phyloP scores from a whole-genome alignment of 1,140 invertebrate species.

The Drosophila melanica region DNA sequence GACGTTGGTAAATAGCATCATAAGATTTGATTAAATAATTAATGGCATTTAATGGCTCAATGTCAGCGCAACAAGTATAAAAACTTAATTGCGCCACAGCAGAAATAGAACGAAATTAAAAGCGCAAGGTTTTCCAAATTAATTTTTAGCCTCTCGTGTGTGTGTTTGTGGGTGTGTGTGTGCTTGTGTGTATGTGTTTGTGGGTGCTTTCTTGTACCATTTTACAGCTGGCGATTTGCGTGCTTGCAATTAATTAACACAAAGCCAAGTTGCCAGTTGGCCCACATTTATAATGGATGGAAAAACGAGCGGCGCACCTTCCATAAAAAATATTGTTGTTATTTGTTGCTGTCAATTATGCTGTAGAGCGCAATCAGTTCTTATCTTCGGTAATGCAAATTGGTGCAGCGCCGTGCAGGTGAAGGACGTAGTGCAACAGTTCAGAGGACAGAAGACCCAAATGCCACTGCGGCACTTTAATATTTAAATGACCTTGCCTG shows the following conservation, averaged over 20 bases:
- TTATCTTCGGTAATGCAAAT: conserved; percentile 13
- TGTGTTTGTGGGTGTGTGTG: background rate
- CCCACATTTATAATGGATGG: conserved; percentile 9
- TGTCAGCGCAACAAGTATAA: conserved; percentile 56
- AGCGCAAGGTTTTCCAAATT: conserved; percentile 44
- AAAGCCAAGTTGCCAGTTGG: conserved; percentile 24
- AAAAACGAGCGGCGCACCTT: conserved; percentile 4
- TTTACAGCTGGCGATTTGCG: conserved; percentile 48
- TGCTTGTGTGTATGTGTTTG: background rate
- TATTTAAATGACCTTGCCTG: conserved; percentile 32
- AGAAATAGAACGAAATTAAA: conserved; percentile 5
- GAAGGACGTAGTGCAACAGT: conserved; percentile 34
- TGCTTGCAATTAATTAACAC: conserved; percentile 65
- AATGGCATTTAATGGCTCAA: conserved; percentile 54
- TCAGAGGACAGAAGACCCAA: conserved; percentile 15
- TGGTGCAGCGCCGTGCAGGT: conserved; percentile 4
- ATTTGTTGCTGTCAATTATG: conserved; percentile 48
- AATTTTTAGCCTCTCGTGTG: conserved; percentile 5
- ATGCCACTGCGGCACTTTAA: background rate
- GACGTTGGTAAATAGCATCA: conserved; percentile 40
- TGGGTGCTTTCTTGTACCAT: conserved; percentile 12
- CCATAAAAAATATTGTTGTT: conserved; percentile 14
- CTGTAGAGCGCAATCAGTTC: conserved; percentile 4
- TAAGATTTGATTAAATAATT: conserved; percentile 69
- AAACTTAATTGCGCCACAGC: conserved; percentile 1